A percentile compares a stretch with the other conserved stretches of the same genome.
These are phyloP conservation scores for Zaprionus obscuricornis DNA, from an alignment of 2,888 invertebrate species.

Conservation along the genomic window DNA sequence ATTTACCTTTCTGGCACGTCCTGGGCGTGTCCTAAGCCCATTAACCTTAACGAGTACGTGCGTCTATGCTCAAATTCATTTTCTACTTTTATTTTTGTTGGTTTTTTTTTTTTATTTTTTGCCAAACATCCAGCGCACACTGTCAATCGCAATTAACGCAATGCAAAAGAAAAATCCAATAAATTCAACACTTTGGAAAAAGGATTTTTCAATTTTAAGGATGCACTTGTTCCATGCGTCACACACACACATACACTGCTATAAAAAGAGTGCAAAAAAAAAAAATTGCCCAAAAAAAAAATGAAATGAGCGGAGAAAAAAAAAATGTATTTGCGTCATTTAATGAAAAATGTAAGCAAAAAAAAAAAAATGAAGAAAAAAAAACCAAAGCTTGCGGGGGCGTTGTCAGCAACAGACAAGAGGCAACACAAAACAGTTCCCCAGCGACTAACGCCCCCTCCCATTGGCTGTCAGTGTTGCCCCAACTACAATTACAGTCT, in stretches of 20 bases:
- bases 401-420: constrained; percentile 22
- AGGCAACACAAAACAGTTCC: constrained; percentile 41
- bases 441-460: constrained; percentile 54
- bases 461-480: too few species aligned
- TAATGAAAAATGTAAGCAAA: constrained; percentile 64
- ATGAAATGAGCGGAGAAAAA: too few species aligned
- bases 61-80: constrained; percentile 18
- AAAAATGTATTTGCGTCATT: constrained; percentile 38
- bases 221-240: constrained; percentile 1
- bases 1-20: constrained; percentile 45
- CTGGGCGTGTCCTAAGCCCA: constrained; percentile 47
- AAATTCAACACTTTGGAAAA: constrained; percentile 28
- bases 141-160: constrained; percentile 60
- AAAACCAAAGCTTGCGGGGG: constrained; percentile 38
- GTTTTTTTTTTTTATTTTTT: constrained; percentile 18
- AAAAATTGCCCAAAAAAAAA: neutral
- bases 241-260: too few species aligned
- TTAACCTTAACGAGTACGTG: constrained; percentile 48
- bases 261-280: constrained; percentile 21
- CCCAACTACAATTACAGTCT: too few species aligned
- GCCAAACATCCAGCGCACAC: constrained; percentile 17
- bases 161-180: constrained; percentile 59
- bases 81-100: too few species aligned
- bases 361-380: constrained; percentile 11
- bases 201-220: constrained; percentile 5